Percentiles rank a stretch among this genome's conserved stretches.
These are phyloP conservation scores for Ennomos erosarius DNA, from an alignment of 2,888 invertebrate species.

Conservation along the genomic window DNA sequence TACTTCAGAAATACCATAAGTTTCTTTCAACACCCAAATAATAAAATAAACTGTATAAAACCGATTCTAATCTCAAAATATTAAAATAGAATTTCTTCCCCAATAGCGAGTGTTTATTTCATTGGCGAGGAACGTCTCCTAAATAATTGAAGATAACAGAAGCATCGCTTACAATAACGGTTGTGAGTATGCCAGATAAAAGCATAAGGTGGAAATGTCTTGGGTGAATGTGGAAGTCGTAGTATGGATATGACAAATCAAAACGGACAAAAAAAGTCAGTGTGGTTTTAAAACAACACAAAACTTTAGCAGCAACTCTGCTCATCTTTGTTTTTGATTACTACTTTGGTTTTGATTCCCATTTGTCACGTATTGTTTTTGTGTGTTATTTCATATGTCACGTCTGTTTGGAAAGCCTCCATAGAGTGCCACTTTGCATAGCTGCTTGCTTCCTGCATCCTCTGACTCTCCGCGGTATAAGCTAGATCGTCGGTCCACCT, in stretches of 20 bases:
- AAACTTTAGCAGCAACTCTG: neutral
- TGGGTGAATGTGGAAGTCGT: slow-evolving; percentile 38
- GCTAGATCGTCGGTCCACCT: no score
- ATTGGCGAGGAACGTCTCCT: slow-evolving; percentile 68
- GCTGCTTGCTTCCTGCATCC: no score
- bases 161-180: slow-evolving; percentile 75
- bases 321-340: no score
- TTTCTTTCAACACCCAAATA: slow-evolving; percentile 1
- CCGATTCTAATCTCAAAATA: slow-evolving; percentile 40
- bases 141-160: slow-evolving; percentile 76
- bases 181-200: slow-evolving; percentile 66
- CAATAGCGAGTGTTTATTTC: slow-evolving; percentile 68
- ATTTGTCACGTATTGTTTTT: no score
- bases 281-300: neutral
- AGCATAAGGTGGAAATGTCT: slow-evolving; percentile 72
- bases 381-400: no score
- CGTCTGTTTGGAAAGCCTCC: no score
- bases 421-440: no score
- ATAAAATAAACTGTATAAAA: slow-evolving; percentile 34
- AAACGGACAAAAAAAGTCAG: no score
- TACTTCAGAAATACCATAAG: slow-evolving; percentile 7
- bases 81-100: slow-evolving; percentile 47
- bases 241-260: slow-evolving; percentile 47
- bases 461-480: no score
- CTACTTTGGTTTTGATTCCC: no score